Base-by-base conservation (phyloP, 1,140 invertebrate species). In the Aleiodes sp. region DNA sequence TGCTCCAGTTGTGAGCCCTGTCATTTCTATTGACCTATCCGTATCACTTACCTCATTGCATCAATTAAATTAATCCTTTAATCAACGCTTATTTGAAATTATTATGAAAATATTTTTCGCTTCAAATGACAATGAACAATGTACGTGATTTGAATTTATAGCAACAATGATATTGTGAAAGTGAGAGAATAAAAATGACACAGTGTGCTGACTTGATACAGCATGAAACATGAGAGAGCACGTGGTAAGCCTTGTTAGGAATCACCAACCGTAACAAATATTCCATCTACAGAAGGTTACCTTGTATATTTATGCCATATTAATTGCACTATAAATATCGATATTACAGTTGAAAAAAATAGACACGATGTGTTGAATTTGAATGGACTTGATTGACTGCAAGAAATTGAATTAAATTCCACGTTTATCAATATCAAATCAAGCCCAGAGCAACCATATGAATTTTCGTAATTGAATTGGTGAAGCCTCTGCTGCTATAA, bases 161-260 rank as follows among this genome's bases (percentile, higher is more conserved):
- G 2, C 46, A 52, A 52, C 26, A 24, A 52, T 52, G 6, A 52
- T 21, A 52, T 52, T 52, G 21, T 21, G 46, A 52, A 52, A 52
- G 46, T 52, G 46, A 52, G 46, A 52, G 26, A 24, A 52, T 52
- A 21, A n/a, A n/a, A n/a, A n/a, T n/a, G n/a, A n/a, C n/a, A 52
- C 46, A 52, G 46, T 52, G 12, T 21, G 46, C 19, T 24, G 7
- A 1, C 39, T 8, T 52, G 9, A 21, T 24, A 52, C 46, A 24
- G 46, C 46, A 24, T 52, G 12, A 21, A 24, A 21, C 46, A 24
- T 52, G 12, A 21, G 2, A 12, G 46, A 52, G 46, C 46, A 52
- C 46, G 46, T 52, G 46, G 46, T 52, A 52, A 16, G 46, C 16
- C 46, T 52, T 21, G 46, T 52, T 52, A 52, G 46, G 46, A 12